Percentiles rank a stretch among this genome's conserved stretches.
Evolutionary conservation across 2,888 invertebrate species (phyloP).

Genomic region (Xestobium rufovillosum): DNA sequence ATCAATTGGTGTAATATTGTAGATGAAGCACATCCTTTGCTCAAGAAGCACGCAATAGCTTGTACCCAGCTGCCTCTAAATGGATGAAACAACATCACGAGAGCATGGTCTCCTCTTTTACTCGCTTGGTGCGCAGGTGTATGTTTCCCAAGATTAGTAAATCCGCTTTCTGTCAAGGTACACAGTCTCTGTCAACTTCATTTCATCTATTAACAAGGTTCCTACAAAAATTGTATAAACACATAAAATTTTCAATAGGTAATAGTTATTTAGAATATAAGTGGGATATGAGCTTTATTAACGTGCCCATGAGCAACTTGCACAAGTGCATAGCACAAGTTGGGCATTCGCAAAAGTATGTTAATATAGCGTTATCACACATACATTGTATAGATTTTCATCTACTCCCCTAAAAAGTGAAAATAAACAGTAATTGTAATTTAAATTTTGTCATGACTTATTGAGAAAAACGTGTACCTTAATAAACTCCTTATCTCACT

Average conservation of each 20-base stretch:
- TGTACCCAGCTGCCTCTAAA: constrained; percentile 12
- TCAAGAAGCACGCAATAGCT: constrained; percentile 12
- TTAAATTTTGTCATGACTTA: too few relatives aligned
- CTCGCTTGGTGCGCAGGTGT: constrained; percentile 12
- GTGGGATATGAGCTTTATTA: too few relatives aligned
- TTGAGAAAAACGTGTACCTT: too few relatives aligned
- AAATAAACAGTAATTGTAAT: too few relatives aligned
- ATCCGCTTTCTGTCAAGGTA: constrained; percentile 15
- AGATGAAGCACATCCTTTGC: constrained; percentile 11
- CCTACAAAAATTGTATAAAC: constrained; percentile 4
- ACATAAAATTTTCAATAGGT: neutral
- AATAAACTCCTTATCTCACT: too few relatives aligned
- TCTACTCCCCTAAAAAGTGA: too few relatives aligned
- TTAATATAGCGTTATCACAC: too few relatives aligned
- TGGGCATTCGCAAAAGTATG: too few relatives aligned
- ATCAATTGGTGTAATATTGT: constrained; percentile 9
- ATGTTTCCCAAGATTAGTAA: constrained; percentile 14
- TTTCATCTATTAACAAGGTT: constrained; percentile 15
- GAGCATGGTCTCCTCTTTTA: constrained; percentile 13
- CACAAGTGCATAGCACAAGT: too few relatives aligned
- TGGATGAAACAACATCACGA: constrained; percentile 19
- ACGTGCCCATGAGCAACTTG: too few relatives aligned
- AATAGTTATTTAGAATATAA: too few relatives aligned
- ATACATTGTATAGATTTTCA: too few relatives aligned
- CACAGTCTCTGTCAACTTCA: constrained; percentile 11